phyloP scores from a whole-genome alignment of 2,888 invertebrate genomes.

The Scrobipalpa costella region DNA sequence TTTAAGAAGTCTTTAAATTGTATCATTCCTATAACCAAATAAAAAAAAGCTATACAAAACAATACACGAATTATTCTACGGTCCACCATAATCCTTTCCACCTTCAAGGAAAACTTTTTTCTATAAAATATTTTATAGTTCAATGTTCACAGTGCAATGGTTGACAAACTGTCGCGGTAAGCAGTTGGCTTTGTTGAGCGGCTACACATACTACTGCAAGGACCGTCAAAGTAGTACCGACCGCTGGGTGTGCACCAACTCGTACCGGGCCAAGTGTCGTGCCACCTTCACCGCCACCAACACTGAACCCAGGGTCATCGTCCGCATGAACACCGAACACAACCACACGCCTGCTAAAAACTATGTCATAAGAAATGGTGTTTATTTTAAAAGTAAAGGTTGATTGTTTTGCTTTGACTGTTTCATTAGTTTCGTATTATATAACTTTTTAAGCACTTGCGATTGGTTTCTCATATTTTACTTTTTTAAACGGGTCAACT shows the following conservation, averaged over 20 bases:
- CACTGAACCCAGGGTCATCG: background rate
- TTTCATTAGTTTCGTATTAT: too few relatives aligned
- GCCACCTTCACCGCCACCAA: background rate
- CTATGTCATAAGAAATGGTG: background rate
- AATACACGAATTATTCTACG: too few relatives aligned
- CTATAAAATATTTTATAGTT: background rate
- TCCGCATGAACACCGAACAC: background rate
- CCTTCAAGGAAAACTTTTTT: background rate
- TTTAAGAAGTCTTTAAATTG: too few relatives aligned
- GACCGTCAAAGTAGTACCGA: background rate
- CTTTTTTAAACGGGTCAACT: too few relatives aligned
- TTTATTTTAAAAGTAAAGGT: background rate
- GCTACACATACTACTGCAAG: background rate
- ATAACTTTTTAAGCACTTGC: too few relatives aligned
- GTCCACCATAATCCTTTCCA: too few relatives aligned
- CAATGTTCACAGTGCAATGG: background rate
- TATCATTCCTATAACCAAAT: too few relatives aligned
- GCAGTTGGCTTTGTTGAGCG: background rate
- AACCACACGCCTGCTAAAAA: background rate
- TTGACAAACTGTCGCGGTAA: background rate
- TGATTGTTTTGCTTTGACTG: too few relatives aligned
- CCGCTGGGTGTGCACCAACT: background rate
- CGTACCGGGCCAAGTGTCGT: background rate
- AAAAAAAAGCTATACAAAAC: too few relatives aligned
- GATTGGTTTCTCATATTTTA: too few relatives aligned